Percentiles rank a stretch among this genome's conserved stretches.
Conservation (phyloP, 2,113 vertebrate genomes). For the Tragelaphus imberbis region DNA sequence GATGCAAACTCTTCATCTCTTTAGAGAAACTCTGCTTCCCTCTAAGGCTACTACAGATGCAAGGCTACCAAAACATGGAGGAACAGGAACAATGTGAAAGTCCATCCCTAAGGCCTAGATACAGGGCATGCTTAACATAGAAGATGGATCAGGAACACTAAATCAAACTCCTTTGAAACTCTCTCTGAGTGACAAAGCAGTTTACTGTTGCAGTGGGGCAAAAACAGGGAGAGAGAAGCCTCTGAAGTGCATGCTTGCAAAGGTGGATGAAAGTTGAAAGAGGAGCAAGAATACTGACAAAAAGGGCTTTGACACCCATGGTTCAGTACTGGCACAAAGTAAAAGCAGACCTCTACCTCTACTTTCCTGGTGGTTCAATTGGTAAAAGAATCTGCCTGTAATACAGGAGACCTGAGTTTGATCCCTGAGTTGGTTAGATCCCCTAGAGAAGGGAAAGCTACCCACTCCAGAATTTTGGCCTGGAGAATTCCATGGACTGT, state of each 20-base stretch:
- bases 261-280: not conserved
- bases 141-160: not conserved
- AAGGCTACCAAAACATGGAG: not conserved
- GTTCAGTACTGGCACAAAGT: not conserved
- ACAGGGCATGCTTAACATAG: no score
- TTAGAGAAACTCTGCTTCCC: not conserved
- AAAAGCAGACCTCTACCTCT: not conserved
- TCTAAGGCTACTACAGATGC: not conserved
- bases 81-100: not conserved
- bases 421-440: not conserved
- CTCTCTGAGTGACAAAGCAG: not conserved
- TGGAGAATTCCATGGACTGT: not conserved
- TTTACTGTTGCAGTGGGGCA: not conserved
- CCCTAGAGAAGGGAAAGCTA: not conserved
- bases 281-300: no score
- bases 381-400: not conserved
- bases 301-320: not conserved
- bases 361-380: not conserved
- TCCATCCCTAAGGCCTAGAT: no score
- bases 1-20: not conserved
- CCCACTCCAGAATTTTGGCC: not conserved
- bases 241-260: not conserved
- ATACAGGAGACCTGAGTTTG: not conserved
- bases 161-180: not conserved
- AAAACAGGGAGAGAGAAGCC: rapidly evolving